Base-by-base conservation (phyloP, 2,888 invertebrate genomes). In the Bedellia somnulentella region DNA sequence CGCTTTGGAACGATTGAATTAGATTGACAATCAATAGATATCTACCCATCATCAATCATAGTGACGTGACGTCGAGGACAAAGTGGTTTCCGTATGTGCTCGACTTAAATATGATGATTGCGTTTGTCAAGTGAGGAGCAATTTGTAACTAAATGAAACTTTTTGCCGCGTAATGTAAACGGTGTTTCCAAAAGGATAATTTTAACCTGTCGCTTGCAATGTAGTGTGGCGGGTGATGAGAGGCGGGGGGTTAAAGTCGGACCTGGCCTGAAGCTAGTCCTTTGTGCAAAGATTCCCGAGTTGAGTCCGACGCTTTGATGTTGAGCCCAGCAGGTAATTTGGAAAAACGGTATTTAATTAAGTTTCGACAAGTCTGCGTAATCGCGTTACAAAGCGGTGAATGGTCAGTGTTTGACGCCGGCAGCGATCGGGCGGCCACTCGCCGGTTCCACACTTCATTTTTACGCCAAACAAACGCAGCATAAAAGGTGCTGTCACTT, bases 311-410 rank as follows among this genome's bases (percentile, higher is more conserved):
- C 52, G 37, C 73, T 73, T 73, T 73, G 73, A 73, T 62, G 57
- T 64, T 52, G 45, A 49, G 48, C 60, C 56, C 60, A 56, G 49
- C 58, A 67, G 68, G 62, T 73, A 66, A 70, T 73, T 73, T 61
- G 59, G 70, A 75, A 73, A 73, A 73, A 71, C 71, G 70, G 66
- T 73, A 73, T 73, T 75, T 75, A 75, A 75, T 75, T 73, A 73
- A 73, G 63, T 73, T 73, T 73, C 68, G 73, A 75, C 73, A 73
- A 71, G 68, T 73, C 61, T 45, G 58, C 52, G 66, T 73, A 71
- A 73, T 73, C 71, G 70, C 49, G 64, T 73, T 71, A 73, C 73
- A 73, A 73, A 75, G 71, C 68, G 59, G 56, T 50, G 53, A 52
- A 57, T 56, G 68, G 71, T 66, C 70, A 66, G 62, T 63, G 68